These are phyloP conservation scores for Holocentrus rufus DNA, from an alignment of 2,797 vertebrate species.

Conservation along the genomic window DNA sequence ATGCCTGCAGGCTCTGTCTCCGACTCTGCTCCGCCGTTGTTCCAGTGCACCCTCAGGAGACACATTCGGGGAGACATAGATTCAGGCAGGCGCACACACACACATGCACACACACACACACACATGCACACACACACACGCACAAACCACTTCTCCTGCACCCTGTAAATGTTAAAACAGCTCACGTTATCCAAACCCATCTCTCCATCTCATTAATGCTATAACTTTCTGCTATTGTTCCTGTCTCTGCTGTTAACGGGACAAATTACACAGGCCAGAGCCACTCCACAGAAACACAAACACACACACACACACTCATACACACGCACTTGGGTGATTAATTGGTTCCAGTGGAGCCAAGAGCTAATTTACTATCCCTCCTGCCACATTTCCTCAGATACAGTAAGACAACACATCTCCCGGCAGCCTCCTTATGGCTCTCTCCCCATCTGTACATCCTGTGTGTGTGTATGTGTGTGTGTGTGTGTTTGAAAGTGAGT, in stretches of 20 bases:
- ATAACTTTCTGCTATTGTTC: conserved; percentile 59
- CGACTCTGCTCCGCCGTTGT: conserved; percentile 63
- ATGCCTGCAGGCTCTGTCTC: conserved; percentile 70
- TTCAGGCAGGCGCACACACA: conserved; percentile 43
- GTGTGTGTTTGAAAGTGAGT: conserved; percentile 20
- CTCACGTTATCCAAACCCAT: conserved; percentile 51
- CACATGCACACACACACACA: conserved; percentile 12
- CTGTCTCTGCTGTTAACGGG: conserved; percentile 65
- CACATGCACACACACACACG: conserved; percentile 21
- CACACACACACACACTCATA: conserved; percentile 35
- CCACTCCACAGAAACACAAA: conserved; percentile 44
- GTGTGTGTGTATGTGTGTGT: conserved; percentile 37
- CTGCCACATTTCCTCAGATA: conserved; percentile 71
- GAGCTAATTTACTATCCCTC: conserved; percentile 78
- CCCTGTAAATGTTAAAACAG: conserved; percentile 46
- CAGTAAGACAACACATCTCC: conserved; percentile 60
- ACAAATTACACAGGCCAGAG: conserved; percentile 69
- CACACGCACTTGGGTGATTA: conserved; percentile 69
- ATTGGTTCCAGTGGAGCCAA: conserved; percentile 82
- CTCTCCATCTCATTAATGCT: conserved; percentile 55
- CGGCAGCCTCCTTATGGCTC: conserved; percentile 63
- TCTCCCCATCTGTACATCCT: conserved; percentile 55
- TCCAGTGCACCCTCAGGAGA: conserved; percentile 64
- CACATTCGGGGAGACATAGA: conserved; percentile 48
- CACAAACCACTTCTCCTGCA: conserved; percentile 22